Evolutionary conservation across 1,140 invertebrate genomes (phyloP).

Genomic region (Manduca sexta): DNA sequence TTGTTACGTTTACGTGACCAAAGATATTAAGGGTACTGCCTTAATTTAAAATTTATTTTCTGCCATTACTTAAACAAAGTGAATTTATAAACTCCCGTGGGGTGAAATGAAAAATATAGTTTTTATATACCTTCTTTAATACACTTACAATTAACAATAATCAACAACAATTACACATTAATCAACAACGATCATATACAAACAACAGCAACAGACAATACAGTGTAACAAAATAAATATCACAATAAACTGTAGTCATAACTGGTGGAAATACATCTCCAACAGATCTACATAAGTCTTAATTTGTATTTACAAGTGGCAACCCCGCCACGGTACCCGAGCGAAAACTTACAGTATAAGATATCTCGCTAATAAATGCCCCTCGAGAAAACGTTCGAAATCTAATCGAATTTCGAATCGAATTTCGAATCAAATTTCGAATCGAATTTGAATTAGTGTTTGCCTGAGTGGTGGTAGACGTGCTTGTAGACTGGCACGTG

Average conservation of each 20-base stretch:
- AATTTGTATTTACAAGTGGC: constrained; percentile 43
- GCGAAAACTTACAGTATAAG: constrained; percentile 38
- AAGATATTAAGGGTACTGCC: no score
- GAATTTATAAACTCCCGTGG: no score
- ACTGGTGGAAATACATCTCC: constrained; percentile 35
- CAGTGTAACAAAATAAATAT: constrained; percentile 67
- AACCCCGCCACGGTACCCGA: constrained; percentile 9
- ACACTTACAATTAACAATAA: constrained; percentile 26
- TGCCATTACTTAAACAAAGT: no score
- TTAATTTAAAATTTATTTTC: no score
- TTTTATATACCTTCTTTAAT: not conserved
- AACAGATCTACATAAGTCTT: constrained; percentile 35
- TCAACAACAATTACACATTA: constrained; percentile 67
- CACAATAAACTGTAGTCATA: constrained; percentile 52
- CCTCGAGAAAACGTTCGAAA: constrained; percentile 1
- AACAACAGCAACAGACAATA: constrained; percentile 51
- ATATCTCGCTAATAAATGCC: constrained; percentile 22
- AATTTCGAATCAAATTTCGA: not conserved
- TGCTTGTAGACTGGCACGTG: constrained; percentile 88
- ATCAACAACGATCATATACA: constrained; percentile 57
- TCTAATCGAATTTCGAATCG: not conserved
- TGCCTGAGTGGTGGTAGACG: constrained; percentile 81
- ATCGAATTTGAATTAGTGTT: constrained; percentile 45
- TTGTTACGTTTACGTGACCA: no score
- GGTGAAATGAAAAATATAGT: no score